Conservation (phyloP, 2,797 vertebrate species). For the Triplophysa bombifrons region DNA sequence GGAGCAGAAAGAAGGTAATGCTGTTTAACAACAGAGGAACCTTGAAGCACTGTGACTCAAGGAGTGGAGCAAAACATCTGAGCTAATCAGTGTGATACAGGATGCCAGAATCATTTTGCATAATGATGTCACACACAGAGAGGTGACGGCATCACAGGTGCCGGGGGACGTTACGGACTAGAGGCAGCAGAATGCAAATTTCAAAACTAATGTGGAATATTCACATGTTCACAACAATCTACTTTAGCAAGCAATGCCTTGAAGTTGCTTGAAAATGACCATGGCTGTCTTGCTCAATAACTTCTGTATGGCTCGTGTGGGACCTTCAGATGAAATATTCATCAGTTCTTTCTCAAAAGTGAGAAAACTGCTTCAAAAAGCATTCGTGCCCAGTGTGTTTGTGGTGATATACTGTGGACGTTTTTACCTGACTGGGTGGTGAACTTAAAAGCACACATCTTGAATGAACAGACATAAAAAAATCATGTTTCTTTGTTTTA, state of each 20-base stretch:
- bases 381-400: conserved; percentile 30
- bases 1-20: conserved; percentile 12
- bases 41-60: conserved; percentile 35
- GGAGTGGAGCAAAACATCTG: conserved; percentile 27
- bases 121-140: conserved; percentile 36
- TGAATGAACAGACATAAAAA: conserved; percentile 31
- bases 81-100: conserved; percentile 35
- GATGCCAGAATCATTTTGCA: conserved; percentile 28
- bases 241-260: conserved; percentile 8
- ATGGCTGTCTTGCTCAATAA: conserved; percentile 23
- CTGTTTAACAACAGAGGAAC: conserved; percentile 28
- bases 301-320: conserved; percentile 5
- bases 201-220: not conserved
- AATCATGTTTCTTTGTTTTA: conserved; percentile 57
- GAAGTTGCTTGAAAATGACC: conserved; percentile 26
- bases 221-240: not conserved
- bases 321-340: conserved; percentile 48
- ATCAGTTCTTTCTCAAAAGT: conserved; percentile 35
- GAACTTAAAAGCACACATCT: conserved; percentile 10
- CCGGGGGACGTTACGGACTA: not conserved
- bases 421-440: conserved; percentile 24
- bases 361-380: conserved; percentile 41
- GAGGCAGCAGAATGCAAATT: not conserved
- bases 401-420: conserved; percentile 17
- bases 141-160: not conserved